These are phyloP conservation scores for Amphipoea lucens DNA, from an alignment of 2,888 invertebrate genomes.

Conservation along the genomic window DNA sequence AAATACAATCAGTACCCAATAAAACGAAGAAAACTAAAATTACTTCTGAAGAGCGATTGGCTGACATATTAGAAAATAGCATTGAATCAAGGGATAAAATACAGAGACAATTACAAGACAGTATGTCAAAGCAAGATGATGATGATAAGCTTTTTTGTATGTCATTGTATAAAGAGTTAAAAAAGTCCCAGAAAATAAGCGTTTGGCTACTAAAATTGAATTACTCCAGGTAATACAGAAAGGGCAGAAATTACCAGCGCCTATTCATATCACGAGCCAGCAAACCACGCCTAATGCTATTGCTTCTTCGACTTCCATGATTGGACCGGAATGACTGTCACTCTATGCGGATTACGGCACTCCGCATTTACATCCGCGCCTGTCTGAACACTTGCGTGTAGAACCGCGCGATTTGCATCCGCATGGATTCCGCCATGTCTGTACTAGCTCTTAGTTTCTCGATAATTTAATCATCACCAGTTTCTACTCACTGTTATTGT, in stretches of 20 bases:
- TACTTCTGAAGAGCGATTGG: slow-evolving; percentile 1
- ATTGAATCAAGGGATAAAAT: background rate
- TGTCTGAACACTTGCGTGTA: background rate
- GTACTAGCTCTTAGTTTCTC: background rate
- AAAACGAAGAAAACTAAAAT: background rate
- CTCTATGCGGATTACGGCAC: background rate
- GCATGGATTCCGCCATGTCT: background rate
- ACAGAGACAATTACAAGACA: background rate
- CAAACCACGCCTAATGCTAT: background rate
- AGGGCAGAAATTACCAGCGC: no score
- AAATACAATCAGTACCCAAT: background rate
- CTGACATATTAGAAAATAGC: slow-evolving; percentile 1
- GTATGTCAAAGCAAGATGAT: background rate
- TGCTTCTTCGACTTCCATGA: background rate
- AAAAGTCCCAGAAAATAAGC: slow-evolving; percentile 1
- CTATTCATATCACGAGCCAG: no score
- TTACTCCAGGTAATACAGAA: background rate
- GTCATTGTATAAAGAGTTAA: background rate
- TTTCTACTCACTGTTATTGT: no score
- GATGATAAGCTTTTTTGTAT: background rate
- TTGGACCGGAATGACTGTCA: background rate
- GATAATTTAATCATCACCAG: no score
- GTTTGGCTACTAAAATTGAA: background rate
- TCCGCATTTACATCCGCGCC: background rate
- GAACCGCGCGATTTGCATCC: background rate